Conservation (phyloP, 2,113 vertebrate species). For the Ptilonorhynchus violaceus region DNA sequence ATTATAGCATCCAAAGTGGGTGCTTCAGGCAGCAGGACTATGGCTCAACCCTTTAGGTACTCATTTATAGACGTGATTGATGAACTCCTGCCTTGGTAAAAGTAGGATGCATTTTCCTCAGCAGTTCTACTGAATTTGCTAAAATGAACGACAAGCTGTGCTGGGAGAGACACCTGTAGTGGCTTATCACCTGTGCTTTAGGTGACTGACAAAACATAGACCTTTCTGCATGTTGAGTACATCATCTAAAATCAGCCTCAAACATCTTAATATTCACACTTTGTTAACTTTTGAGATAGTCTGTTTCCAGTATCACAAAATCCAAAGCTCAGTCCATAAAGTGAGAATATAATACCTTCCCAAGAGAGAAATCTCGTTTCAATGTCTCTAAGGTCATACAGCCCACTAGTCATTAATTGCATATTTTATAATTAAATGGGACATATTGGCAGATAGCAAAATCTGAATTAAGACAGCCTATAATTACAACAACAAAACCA, state of each 20-base stretch:
- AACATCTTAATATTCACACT: background rate
- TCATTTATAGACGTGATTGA: background rate
- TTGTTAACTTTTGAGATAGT: background rate
- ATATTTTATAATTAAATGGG: constrained; percentile 21
- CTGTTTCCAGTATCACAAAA: background rate
- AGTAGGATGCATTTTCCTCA: background rate
- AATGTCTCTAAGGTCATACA: background rate
- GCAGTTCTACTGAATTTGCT: background rate
- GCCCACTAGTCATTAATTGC: background rate
- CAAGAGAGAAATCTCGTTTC: background rate
- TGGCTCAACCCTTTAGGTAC: background rate
- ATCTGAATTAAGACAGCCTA: background rate
- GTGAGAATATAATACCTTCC: background rate
- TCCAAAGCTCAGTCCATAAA: background rate
- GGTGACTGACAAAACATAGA: background rate
- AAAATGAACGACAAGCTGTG: background rate
- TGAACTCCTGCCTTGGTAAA: background rate
- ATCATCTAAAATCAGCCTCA: background rate
- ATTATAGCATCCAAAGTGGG: background rate
- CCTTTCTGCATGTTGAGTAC: background rate
- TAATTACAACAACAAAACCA: background rate
- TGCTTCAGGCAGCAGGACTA: background rate
- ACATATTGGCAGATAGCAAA: background rate
- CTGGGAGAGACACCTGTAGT: background rate
- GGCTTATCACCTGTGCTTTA: background rate